A percentile compares a stretch with the other conserved stretches of the same genome.
phyloP scores from a whole-genome alignment of 2,113 vertebrate genomes.

The Neotoma lepida region DNA sequence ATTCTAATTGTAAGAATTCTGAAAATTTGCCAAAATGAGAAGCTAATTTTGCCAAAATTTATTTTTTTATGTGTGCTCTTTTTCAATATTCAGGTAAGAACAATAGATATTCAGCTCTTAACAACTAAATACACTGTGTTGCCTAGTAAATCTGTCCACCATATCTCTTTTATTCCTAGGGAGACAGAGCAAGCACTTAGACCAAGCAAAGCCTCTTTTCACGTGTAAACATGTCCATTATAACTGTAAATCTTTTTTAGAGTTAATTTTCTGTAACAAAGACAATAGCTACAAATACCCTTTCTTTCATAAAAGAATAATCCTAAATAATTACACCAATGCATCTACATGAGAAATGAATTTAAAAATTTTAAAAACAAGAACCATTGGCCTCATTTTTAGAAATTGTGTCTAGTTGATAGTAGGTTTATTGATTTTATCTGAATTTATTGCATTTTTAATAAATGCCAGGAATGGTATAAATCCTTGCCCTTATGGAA shows the following conservation, averaged over 20 bases:
- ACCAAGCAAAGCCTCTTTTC: conserved; percentile 25
- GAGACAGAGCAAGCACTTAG: not conserved
- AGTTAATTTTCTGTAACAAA: conserved; percentile 35
- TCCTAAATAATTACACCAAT: not conserved
- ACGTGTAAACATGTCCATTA: conserved; percentile 37
- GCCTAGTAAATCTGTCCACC: not conserved
- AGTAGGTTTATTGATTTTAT: conserved; percentile 21
- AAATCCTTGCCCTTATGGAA: not conserved
- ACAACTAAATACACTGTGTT: conserved; percentile 2
- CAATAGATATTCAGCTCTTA: not conserved
- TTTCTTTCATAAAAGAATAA: not conserved
- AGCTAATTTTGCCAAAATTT: not conserved
- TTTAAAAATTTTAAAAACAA: not conserved
- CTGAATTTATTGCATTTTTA: not conserved
- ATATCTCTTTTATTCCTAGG: conserved; percentile 3
- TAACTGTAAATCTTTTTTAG: not conserved
- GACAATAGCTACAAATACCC: not conserved
- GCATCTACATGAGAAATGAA: conserved; percentile 7
- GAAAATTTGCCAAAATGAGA: conserved; percentile 5
- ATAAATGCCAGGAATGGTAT: not conserved
- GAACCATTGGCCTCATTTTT: not conserved
- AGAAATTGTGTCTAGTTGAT: not conserved
- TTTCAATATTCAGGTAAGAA: not conserved
- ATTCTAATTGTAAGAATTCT: not conserved
- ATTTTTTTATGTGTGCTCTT: not conserved